Conservation (phyloP, 2,888 invertebrate species). For the Bimastos eiseni region DNA sequence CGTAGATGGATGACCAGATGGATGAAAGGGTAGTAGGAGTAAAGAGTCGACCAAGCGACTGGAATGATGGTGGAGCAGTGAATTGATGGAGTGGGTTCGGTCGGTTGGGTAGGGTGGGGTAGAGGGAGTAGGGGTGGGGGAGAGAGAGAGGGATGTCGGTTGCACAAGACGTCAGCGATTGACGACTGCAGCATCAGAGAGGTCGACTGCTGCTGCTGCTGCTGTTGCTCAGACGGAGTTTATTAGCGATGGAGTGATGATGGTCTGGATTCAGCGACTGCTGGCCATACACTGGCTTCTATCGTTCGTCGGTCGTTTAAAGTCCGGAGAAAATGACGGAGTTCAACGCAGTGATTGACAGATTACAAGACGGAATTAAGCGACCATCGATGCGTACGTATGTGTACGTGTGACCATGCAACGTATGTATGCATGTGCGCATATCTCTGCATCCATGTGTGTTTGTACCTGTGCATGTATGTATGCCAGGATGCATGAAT, state of each 20-base stretch:
- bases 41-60: no score
- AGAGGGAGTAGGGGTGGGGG: not conserved
- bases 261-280: not conserved
- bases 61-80: not conserved
- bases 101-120: not conserved
- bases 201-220: not conserved
- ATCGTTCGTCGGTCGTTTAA: not conserved
- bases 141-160: not conserved
- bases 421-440: not conserved
- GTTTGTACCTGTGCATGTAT: not conserved
- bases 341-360: not conserved
- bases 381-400: not conserved
- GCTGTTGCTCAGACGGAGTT: not conserved
- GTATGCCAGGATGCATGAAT: no score
- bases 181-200: not conserved
- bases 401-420: not conserved
- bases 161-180: slow-evolving; percentile 13
- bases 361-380: not conserved
- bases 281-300: no score
- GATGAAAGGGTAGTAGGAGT: not conserved
- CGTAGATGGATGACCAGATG: not conserved
- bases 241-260: not conserved
- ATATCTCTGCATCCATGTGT: not conserved
- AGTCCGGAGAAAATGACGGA: slow-evolving; percentile 3
- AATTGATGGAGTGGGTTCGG: not conserved